Evolutionary conservation across 2,888 invertebrate species (phyloP).

Genomic region (Brachypterus glaber): DNA sequence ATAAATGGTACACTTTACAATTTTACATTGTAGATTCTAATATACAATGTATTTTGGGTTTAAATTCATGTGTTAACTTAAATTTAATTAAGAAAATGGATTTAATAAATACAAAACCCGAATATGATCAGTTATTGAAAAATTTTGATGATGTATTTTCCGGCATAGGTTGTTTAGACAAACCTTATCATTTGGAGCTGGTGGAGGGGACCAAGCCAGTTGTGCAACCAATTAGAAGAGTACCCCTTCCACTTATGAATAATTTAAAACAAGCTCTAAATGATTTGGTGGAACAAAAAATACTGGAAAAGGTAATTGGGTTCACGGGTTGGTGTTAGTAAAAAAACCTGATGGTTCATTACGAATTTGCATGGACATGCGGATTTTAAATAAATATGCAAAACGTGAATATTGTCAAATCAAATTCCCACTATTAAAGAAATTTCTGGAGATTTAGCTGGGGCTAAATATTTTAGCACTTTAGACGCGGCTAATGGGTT

Average conservation of each 20-base stretch:
- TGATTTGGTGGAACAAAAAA: conserved; percentile 14
- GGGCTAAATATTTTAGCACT: too few species aligned
- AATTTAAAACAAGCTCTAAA: conserved; percentile 17
- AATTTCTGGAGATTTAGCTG: conserved; percentile 13
- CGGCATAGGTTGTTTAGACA: conserved; percentile 18
- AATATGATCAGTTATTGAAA: too few species aligned
- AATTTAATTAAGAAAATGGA: conserved; percentile 12
- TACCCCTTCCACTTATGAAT: too few species aligned
- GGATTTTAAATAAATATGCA: conserved; percentile 17
- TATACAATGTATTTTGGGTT: conserved; percentile 8
- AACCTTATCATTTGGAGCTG: conserved; percentile 21
- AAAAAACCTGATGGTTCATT: conserved; percentile 14
- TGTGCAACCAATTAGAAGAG: too few species aligned
- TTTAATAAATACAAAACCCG: too few species aligned
- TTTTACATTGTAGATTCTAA: conserved; percentile 15
- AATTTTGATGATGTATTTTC: too few species aligned
- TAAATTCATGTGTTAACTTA: conserved; percentile 3
- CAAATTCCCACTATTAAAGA: conserved; percentile 19
- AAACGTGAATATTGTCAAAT: conserved; percentile 15
- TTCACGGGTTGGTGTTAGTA: conserved; percentile 20
- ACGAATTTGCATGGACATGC: conserved; percentile 16
- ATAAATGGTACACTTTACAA: conserved; percentile 6
- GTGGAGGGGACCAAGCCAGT: conserved; percentile 16
- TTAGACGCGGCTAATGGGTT: too few species aligned
- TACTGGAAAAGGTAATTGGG: conserved; percentile 24